Evolutionary conservation across 1,140 invertebrate species (phyloP).

Genomic region (Hylaeus volcanicus): DNA sequence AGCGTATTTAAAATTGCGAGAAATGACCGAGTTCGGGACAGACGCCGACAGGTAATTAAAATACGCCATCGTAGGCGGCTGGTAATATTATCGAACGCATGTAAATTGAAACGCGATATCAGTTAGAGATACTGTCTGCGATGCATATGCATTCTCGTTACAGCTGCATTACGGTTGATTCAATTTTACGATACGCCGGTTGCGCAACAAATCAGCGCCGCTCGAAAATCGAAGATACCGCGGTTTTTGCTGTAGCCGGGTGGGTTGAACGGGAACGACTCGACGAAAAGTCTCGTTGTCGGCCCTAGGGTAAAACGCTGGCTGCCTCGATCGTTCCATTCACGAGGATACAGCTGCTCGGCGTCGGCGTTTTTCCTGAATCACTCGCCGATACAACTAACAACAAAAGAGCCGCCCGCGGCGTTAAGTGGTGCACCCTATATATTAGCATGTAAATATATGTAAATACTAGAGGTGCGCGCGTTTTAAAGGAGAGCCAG

Average conservation of each 20-base stretch:
- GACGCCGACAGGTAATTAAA: conserved; percentile 32
- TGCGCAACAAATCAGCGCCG: conserved; percentile 18
- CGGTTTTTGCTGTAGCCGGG: background rate
- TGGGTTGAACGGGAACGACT: too few relatives aligned
- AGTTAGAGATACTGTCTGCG: conserved; percentile 35
- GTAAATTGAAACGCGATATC: conserved; percentile 51
- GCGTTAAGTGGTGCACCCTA: conserved; percentile 37
- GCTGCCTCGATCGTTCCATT: background rate
- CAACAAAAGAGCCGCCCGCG: conserved; percentile 4
- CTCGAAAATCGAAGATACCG: conserved; percentile 21
- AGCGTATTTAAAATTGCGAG: background rate
- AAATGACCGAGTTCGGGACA: background rate
- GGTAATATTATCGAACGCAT: conserved; percentile 47
- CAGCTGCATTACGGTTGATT: conserved; percentile 39
- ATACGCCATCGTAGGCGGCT: background rate
- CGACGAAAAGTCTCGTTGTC: too few relatives aligned
- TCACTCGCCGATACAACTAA: background rate
- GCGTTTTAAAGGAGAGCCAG: conserved; percentile 50
- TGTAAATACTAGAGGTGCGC: conserved; percentile 52
- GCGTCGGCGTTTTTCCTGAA: conserved; percentile 8
- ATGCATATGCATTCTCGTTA: conserved; percentile 46
- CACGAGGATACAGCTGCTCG: background rate
- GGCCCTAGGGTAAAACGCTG: too few relatives aligned
- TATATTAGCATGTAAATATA: conserved; percentile 61
- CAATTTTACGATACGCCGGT: conserved; percentile 47